These are phyloP conservation scores for Argya squamiceps DNA, from an alignment of 2,797 vertebrate species.

Conservation along the genomic window DNA sequence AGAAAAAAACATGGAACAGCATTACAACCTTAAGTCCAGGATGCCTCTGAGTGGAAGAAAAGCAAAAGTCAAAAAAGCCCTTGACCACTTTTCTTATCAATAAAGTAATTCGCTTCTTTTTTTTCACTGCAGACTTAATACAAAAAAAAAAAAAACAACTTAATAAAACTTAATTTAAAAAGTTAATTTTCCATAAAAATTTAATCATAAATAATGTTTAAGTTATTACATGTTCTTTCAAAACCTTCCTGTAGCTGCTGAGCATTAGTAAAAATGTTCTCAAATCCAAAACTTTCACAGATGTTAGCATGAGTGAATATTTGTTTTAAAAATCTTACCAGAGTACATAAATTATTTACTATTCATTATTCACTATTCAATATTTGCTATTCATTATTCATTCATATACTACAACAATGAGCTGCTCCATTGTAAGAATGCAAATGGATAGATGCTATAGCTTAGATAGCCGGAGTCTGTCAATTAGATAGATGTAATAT, in stretches of 20 bases:
- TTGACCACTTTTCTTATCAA: neutral
- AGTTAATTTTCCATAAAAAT: neutral
- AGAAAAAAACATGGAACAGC: neutral
- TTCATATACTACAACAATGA: neutral
- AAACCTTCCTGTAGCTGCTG: neutral
- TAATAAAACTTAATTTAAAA: too few relatives aligned
- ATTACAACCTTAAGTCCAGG: neutral
- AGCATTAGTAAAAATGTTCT: neutral
- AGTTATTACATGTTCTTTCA: neutral
- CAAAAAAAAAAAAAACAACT: too few relatives aligned
- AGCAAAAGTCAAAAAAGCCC: neutral
- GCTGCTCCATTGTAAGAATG: neutral
- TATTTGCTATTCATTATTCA: conserved; percentile 33
- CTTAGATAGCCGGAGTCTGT: neutral
- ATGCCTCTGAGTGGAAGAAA: neutral
- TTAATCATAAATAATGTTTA: neutral
- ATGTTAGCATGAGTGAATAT: neutral
- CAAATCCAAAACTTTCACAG: neutral
- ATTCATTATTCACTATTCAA: conserved; percentile 31
- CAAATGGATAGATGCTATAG: conserved; percentile 7
- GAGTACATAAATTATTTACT: conserved; percentile 9
- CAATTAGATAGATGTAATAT: neutral
- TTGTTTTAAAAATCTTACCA: conserved; percentile 35
- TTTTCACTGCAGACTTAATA: neutral
- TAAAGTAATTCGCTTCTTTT: neutral